These are phyloP conservation scores for Diabrotica balteata DNA, from an alignment of 2,888 invertebrate genomes.

Conservation along the genomic window DNA sequence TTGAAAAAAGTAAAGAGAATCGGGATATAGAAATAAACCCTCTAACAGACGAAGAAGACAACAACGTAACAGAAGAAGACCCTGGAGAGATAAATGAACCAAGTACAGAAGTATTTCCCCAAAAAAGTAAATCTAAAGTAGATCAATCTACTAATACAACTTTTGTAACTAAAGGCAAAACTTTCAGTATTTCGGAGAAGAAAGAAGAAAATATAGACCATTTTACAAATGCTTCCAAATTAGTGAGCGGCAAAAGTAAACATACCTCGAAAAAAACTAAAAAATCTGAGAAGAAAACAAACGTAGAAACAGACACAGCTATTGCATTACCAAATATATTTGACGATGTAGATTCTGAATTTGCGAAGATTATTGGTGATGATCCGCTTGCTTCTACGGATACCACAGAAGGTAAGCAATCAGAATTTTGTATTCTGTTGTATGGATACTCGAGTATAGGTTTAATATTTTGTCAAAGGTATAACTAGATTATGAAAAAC, in stretches of 20 bases:
- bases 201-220: not conserved
- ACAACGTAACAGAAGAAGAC: not conserved
- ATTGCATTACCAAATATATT: too few species aligned
- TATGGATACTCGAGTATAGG: too few species aligned
- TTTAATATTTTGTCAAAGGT: too few species aligned
- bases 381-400: not conserved
- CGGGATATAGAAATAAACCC: not conserved
- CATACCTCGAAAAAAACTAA: not conserved
- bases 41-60: not conserved
- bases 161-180: not conserved
- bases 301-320: too few species aligned
- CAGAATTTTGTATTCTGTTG: too few species aligned
- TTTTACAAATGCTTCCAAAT: not conserved
- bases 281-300: too few species aligned
- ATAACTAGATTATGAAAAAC: too few species aligned
- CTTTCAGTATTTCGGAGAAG: not conserved
- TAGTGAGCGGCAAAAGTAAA: not conserved
- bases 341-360: too few species aligned
- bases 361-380: not conserved
- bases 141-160: conserved; percentile 8
- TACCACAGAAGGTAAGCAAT: not conserved
- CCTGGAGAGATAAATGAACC: not conserved
- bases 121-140: not conserved
- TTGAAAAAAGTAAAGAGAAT: not conserved
- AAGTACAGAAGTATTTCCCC: not conserved